Evolutionary conservation across 2,797 vertebrate genomes (phyloP).

Genomic region (Lepus oiostolus): DNA sequence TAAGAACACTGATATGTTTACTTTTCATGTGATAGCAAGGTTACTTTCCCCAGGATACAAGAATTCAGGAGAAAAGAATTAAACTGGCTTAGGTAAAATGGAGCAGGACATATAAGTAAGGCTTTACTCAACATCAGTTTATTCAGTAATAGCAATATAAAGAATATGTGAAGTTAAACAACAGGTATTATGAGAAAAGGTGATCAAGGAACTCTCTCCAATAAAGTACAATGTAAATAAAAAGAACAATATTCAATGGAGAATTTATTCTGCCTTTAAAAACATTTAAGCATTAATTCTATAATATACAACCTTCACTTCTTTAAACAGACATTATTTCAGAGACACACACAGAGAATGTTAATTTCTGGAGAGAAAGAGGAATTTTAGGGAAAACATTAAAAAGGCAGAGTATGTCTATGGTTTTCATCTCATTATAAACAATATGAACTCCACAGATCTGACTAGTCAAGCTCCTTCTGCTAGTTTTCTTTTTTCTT

Average conservation of each 20-base stretch:
- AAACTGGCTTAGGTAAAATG: slow-evolving; percentile 30
- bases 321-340: slow-evolving; percentile 56
- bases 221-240: slow-evolving; percentile 51
- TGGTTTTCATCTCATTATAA: slow-evolving; percentile 35
- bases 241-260: slow-evolving; percentile 60
- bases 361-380: background rate
- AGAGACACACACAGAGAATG: background rate
- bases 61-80: slow-evolving; percentile 51
- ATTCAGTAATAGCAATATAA: slow-evolving; percentile 56
- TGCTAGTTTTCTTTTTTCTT: background rate
- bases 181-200: slow-evolving; percentile 41
- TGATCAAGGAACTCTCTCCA: slow-evolving; percentile 35
- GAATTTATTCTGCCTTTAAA: slow-evolving; percentile 46
- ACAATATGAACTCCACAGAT: background rate
- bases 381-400: background rate
- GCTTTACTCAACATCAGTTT: slow-evolving; percentile 39
- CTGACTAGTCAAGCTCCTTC: background rate
- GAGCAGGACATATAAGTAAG: slow-evolving; percentile 24
- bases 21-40: slow-evolving; percentile 53
- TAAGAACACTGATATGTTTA: slow-evolving; percentile 28
- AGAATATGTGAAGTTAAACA: slow-evolving; percentile 40
- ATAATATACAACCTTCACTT: slow-evolving; percentile 36
- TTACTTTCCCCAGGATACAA: slow-evolving; percentile 55
- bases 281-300: slow-evolving; percentile 53
- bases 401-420: background rate